Percentiles rank a stretch among this genome's conserved stretches.
These are phyloP conservation scores for Eueremaeus valkanovi DNA, from an alignment of 2,888 invertebrate genomes.

Conservation along the genomic window DNA sequence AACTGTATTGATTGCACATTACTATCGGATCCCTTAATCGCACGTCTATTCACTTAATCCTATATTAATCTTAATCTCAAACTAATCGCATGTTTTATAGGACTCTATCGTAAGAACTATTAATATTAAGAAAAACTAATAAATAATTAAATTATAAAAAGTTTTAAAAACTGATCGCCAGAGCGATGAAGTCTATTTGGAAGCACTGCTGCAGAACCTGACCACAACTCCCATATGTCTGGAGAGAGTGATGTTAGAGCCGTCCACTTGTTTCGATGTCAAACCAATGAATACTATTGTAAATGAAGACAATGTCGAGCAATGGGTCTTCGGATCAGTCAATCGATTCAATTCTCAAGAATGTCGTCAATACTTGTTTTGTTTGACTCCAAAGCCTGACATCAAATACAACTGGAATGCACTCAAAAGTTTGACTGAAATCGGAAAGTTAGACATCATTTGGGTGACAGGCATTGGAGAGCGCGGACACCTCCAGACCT, in stretches of 20 bases:
- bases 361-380: conserved; percentile 90
- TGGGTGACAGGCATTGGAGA: conserved; percentile 97
- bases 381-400: conserved; percentile 74
- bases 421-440: conserved; percentile 75
- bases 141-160: conserved; percentile 28
- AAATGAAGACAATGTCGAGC: conserved; percentile 42
- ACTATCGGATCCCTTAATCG: neutral
- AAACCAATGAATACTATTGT: conserved; percentile 63
- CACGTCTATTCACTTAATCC: neutral
- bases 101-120: conserved; percentile 44
- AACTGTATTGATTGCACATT: neutral
- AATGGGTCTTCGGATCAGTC: conserved; percentile 53
- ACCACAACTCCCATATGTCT: conserved; percentile 87
- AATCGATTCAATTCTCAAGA: conserved; percentile 74
- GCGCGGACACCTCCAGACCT: conserved; percentile 91
- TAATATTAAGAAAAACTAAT: neutral
- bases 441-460: conserved; percentile 95
- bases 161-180: conserved; percentile 50
- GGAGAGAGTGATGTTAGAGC: conserved; percentile 89
- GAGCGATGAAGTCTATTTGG: conserved; percentile 67
- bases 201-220: conserved; percentile 83
- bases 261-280: conserved; percentile 81
- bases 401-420: conserved; percentile 70
- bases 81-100: conserved; percentile 35
- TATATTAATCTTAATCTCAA: neutral